Percentiles rank a stretch among this genome's conserved stretches.
These are phyloP conservation scores for Drosophila atroscutellata DNA, from an alignment of 2,888 invertebrate genomes.

Conservation along the genomic window DNA sequence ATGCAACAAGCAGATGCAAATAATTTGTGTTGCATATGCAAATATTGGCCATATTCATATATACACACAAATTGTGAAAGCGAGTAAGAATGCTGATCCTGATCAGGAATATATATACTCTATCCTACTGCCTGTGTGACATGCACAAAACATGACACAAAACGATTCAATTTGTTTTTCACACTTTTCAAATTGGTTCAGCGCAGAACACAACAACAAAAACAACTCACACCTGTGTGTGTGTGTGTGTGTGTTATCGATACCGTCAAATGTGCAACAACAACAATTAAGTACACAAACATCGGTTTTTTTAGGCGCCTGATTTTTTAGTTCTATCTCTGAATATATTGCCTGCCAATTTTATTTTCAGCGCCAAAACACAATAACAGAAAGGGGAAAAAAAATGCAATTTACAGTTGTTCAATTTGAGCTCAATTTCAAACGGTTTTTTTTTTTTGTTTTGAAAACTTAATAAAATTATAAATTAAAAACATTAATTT, in stretches of 20 bases:
- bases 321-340: background rate
- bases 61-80: no score
- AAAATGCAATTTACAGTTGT: background rate
- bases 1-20: background rate
- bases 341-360: background rate
- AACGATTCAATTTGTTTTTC: background rate
- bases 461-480: background rate
- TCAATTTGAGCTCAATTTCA: background rate
- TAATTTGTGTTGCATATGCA: background rate
- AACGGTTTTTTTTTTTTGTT: background rate
- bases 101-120: background rate
- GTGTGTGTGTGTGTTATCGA: background rate
- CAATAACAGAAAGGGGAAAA: background rate
- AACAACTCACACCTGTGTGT: background rate
- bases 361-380: background rate
- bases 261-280: background rate
- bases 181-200: background rate
- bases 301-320: background rate
- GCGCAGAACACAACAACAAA: fast-evolving
- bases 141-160: no score
- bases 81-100: no score
- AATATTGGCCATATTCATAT: no score
- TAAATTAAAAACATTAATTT: no score
- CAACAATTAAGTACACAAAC: background rate
- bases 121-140: no score